A percentile compares a stretch with the other conserved stretches of the same genome.
Conservation (phyloP, 2,113 vertebrate species). For the Lonchura striata region DNA sequence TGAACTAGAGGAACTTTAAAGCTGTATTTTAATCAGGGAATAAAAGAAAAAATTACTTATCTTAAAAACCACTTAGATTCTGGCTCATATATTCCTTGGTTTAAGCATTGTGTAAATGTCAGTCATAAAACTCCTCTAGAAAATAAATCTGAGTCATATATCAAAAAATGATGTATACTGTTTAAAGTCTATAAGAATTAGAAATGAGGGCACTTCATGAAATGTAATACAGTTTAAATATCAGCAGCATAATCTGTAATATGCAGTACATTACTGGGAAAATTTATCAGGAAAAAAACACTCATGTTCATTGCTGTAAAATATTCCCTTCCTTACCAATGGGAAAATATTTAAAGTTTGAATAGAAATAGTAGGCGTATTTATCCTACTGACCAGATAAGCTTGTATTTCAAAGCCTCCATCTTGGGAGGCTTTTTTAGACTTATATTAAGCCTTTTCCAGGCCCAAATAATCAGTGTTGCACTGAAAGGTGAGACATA, state of each 20-base stretch:
- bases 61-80: not conserved
- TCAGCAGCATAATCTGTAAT: not conserved
- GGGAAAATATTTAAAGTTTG: not conserved
- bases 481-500: not conserved
- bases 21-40: slow-evolving; percentile 11
- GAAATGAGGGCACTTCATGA: not conserved
- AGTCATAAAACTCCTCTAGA: not conserved
- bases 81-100: not conserved
- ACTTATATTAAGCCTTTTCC: not conserved
- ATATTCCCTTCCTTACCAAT: not conserved
- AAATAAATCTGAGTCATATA: not conserved
- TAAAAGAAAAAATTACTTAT: not conserved
- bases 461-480: not conserved
- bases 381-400: not conserved
- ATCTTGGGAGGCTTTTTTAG: not conserved
- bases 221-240: not conserved
- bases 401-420: not conserved
- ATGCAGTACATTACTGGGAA: not conserved
- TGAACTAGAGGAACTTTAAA: slow-evolving; percentile 2
- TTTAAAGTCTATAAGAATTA: not conserved
- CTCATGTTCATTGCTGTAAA: not conserved
- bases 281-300: not conserved
- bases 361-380: not conserved
- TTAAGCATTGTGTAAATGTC: not conserved
- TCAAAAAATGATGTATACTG: not conserved